Conservation (phyloP, 37 sponge, comb jelly and placozoan species). For the Ephydatia muelleri region DNA sequence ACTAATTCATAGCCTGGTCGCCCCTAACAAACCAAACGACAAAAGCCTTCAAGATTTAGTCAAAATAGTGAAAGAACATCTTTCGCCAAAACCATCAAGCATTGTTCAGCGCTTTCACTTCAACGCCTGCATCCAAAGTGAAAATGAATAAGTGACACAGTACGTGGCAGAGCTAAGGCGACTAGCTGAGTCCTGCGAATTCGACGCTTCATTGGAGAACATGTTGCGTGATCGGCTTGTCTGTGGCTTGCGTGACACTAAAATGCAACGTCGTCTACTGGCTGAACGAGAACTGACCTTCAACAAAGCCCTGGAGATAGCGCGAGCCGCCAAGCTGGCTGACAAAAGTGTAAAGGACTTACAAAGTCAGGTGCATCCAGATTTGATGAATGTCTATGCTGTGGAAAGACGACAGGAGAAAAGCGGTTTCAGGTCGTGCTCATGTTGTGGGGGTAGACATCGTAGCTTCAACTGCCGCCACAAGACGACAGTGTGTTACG, state of each 20-base stretch:
- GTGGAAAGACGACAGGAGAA: no score
- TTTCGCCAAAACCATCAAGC: conserved; percentile 4
- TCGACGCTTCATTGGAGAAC: conserved; percentile 25
- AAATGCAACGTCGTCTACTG: conserved; percentile 24
- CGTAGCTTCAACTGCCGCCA: no score
- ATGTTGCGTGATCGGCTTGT: conserved; percentile 37
- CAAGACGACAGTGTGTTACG: no score
- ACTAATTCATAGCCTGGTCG: conserved; percentile 9
- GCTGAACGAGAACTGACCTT: conserved; percentile 24
- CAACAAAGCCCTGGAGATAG: conserved; percentile 20
- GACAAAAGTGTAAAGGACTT: conserved; percentile 4
- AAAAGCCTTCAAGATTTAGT: conserved; percentile 5
- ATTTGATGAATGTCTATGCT: no score
- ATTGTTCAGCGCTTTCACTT: conserved; percentile 37
- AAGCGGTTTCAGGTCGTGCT: no score
- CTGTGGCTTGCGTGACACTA: conserved; percentile 18
- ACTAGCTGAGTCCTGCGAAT: conserved; percentile 21
- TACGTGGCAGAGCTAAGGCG: conserved; percentile 21
- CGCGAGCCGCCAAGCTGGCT: conserved; percentile 11
- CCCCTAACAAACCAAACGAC: conserved; percentile 17
- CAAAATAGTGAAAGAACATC: conserved; percentile 3
- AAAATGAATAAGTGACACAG: conserved; percentile 7
- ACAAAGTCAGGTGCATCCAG: conserved; percentile 2
- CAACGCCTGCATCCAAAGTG: neutral
- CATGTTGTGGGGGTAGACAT: no score